Evolutionary conservation across 2,113 vertebrate species (phyloP), one percentile per base, ranked within the genome.

Genomic region (Strigops habroptila): DNA sequence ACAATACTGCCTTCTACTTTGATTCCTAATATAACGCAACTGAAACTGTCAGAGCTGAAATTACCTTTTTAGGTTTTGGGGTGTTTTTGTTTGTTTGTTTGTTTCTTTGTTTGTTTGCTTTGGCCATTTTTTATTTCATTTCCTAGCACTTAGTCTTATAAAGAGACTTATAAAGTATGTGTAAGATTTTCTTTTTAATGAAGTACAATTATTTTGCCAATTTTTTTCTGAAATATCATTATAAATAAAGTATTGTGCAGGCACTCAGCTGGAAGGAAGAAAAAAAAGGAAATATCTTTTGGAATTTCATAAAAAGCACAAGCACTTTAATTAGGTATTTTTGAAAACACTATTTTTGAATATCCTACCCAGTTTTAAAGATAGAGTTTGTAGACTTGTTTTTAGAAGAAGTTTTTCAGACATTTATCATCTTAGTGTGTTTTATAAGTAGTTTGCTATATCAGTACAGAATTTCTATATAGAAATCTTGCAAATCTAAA

Each of bases 61-160:
- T 5, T 13, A 41, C 2, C 12, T 67, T 70, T 85, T 33, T 25
- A 33, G 12, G 7, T 75, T 41, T 52, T 65, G 7, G 3, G 23
- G 23, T 7, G 0, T 14, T 15, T 4, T 14, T 37, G 17, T 27
- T 62, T 62, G 15, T 62, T 22, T 37, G 24, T 10, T 1, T 0
- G 1, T 1, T 4, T 9, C 14, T 53, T 37, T 52, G 39, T 57
- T n/a, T n/a, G 33, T 59, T 23, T n/a, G 21, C 33, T 27, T 67
- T 70, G 1, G 1, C 17, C 0, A 25, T 69, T 84, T 67, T 6
- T 52, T 65, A 65, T 25, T 81, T 84, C 22, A 16, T 2, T 68
- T 91, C 13, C 18, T 65, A 70, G 8, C 3, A 21, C 5, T 52
- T 55, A 35, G 9, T 60, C 12, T 25, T 73, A 21, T 25, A 75